These are phyloP conservation scores for Araneus ventricosus DNA, from an alignment of 1,140 invertebrate species.

Conservation along the genomic window DNA sequence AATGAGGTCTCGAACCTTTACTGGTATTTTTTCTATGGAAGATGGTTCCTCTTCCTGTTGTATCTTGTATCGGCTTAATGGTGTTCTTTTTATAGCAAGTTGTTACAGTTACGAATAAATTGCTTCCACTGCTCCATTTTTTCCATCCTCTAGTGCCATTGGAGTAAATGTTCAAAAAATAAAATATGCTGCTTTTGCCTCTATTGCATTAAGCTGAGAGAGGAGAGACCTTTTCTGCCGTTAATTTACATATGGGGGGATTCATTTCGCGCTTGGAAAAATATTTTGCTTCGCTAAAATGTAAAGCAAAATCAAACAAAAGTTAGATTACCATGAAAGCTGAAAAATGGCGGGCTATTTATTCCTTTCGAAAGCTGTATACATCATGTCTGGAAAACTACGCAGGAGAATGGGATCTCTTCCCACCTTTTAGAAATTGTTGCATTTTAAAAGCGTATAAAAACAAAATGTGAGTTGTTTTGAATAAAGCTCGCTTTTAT, in stretches of 20 bases:
- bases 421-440: neutral
- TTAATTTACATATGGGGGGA: constrained; percentile 25
- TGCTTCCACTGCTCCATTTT: constrained; percentile 24
- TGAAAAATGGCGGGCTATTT: neutral
- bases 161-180: constrained; percentile 42
- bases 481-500: too few relatives aligned
- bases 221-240: neutral
- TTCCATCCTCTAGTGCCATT: neutral
- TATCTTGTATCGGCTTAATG: constrained; percentile 42
- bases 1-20: constrained; percentile 20
- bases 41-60: constrained; percentile 29
- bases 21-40: neutral
- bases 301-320: neutral
- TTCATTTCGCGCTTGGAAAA: neutral
- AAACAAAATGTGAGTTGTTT: too few relatives aligned
- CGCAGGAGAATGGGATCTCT: neutral
- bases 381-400: neutral
- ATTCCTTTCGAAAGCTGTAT: neutral
- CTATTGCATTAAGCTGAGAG: constrained; percentile 11
- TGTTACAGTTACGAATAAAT: constrained; percentile 56
- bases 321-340: neutral
- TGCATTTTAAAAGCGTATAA: too few relatives aligned
- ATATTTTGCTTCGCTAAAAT: neutral
- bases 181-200: neutral
- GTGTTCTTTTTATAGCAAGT: constrained; percentile 55